phyloP scores from a whole-genome alignment of 2,888 invertebrate genomes.

The Eurytoma adleriae region DNA sequence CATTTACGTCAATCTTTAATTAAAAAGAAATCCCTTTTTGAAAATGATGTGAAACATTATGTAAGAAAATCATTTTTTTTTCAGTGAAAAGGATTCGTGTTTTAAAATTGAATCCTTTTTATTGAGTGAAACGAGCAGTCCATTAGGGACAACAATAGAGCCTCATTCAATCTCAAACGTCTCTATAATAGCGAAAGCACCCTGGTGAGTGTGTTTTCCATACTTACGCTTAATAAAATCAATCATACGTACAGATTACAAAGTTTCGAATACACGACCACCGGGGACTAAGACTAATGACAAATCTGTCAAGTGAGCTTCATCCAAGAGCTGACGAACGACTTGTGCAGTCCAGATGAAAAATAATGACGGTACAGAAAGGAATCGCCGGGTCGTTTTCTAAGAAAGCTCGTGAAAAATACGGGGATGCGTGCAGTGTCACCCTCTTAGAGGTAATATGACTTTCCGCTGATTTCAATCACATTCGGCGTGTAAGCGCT shows the following conservation, averaged over 20 bases:
- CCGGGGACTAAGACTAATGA: slow-evolving; percentile 24
- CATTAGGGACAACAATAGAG: background rate
- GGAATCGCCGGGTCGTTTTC: background rate
- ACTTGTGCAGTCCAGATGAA: slow-evolving; percentile 30
- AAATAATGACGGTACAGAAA: background rate
- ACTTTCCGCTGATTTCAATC: slow-evolving; percentile 41
- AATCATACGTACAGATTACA: slow-evolving; percentile 21
- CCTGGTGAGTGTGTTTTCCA: slow-evolving; percentile 43
- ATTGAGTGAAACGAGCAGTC: too few species aligned
- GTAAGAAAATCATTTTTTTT: background rate
- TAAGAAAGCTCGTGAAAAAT: background rate
- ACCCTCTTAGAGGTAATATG: slow-evolving; percentile 8
- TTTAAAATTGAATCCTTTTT: too few species aligned
- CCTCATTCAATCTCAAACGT: slow-evolving; percentile 21
- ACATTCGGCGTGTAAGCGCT: slow-evolving; percentile 1
- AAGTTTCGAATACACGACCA: background rate
- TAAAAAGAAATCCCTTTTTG: too few species aligned
- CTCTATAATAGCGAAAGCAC: slow-evolving; percentile 10
- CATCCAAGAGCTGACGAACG: background rate
- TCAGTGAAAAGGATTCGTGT: too few species aligned
- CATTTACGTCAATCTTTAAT: background rate
- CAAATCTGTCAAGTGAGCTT: slow-evolving; percentile 9
- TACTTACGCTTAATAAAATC: slow-evolving; percentile 47
- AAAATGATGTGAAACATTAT: too few species aligned
- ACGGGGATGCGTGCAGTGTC: slow-evolving; percentile 22